Evolutionary conservation across 1,140 invertebrate species (phyloP).

Genomic region (Linepithema humile): DNA sequence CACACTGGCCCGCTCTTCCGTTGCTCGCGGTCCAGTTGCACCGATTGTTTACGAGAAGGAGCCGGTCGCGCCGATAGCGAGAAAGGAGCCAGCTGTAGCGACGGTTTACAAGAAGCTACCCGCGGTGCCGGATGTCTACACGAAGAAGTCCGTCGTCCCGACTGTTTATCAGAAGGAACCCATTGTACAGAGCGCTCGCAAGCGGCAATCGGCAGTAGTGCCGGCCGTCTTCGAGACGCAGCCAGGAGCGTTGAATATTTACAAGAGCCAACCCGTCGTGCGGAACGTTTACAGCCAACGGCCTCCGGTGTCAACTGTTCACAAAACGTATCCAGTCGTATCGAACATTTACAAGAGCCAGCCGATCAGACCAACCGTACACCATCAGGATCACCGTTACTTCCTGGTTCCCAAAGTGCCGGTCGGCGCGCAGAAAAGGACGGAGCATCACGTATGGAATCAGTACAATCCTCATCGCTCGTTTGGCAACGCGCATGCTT

Average conservation of each 20-base stretch:
- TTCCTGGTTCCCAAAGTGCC: not conserved
- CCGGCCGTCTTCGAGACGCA: not conserved
- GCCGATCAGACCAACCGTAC: not conserved
- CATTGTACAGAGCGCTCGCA: not conserved
- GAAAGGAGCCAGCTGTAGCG: not conserved
- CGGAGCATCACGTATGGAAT: not conserved
- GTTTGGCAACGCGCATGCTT: not conserved
- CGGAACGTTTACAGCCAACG: conserved; percentile 27
- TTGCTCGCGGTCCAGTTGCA: not conserved
- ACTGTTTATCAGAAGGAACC: not conserved
- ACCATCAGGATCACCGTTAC: not conserved
- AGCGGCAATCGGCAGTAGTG: not conserved
- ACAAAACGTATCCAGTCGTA: not conserved
- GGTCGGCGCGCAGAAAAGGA: not conserved
- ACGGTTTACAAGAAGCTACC: not conserved
- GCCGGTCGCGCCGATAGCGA: not conserved
- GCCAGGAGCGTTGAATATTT: not conserved
- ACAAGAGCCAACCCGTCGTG: not conserved
- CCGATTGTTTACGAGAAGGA: conserved; percentile 10
- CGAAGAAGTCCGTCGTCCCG: not conserved
- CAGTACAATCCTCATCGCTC: not conserved
- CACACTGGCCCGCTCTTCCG: not conserved
- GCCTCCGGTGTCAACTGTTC: not conserved
- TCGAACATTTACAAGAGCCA: conserved; percentile 1
- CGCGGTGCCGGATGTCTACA: not conserved